Evolutionary conservation across 30 jellyfish, hydroid and myxozoan species (phyloP).

Genomic region (Aurelia coerulea): DNA sequence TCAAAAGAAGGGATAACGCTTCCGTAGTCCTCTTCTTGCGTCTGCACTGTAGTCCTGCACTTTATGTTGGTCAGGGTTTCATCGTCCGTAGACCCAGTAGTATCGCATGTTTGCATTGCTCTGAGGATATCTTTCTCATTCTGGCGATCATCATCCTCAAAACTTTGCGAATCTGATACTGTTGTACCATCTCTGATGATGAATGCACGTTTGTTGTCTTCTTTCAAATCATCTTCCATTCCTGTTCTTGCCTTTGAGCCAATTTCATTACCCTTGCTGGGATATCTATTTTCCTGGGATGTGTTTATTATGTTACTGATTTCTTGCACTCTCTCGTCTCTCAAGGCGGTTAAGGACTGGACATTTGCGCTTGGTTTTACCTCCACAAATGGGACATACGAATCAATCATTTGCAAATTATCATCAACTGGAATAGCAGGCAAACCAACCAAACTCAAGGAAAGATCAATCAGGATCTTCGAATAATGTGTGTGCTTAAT

Average conservation of each 20-base stretch:
- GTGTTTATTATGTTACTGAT: conserved; percentile 6
- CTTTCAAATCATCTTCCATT: background rate
- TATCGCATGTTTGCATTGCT: conserved; percentile 8
- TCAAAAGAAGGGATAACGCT: background rate
- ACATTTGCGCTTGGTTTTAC: conserved; percentile 33
- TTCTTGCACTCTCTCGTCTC: conserved; percentile 4
- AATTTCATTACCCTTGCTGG: background rate
- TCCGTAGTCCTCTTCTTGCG: background rate
- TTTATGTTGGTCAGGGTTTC: background rate
- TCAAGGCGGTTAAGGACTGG: conserved; percentile 11
- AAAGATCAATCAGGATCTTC: conserved; percentile 28
- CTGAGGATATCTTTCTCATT: background rate
- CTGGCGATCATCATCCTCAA: background rate
- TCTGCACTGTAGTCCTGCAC: conserved; percentile 16
- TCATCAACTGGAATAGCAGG: conserved; percentile 42
- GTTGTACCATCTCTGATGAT: background rate
- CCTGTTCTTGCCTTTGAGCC: background rate
- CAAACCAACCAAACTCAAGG: conserved; percentile 36
- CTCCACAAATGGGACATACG: conserved; percentile 34
- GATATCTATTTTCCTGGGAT: background rate
- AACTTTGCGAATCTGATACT: background rate
- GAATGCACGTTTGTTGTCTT: background rate
- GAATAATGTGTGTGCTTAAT: conserved; percentile 45
- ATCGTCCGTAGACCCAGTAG: conserved; percentile 12
- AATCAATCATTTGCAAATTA: conserved; percentile 30